A percentile compares a stretch with the other conserved stretches of the same genome.
Conservation (phyloP, 2,888 invertebrate genomes). For the Rhorus exstirpatorius region DNA sequence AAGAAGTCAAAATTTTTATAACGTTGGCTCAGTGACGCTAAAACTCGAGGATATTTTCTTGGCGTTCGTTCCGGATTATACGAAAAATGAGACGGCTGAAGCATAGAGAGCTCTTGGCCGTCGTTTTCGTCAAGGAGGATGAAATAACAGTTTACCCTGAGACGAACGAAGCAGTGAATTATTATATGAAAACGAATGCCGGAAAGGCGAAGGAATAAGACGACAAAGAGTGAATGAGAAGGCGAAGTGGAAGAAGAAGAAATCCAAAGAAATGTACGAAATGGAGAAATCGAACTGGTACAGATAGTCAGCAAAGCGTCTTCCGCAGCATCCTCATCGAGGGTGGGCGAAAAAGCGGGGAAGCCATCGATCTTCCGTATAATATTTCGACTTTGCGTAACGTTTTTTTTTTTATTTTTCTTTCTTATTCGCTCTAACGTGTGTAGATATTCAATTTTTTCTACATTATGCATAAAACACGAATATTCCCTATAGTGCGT, state of each 20-base stretch:
- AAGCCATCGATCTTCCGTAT: conserved; percentile 47
- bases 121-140: conserved; percentile 38
- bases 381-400: conserved; percentile 39
- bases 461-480: not conserved
- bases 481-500: conserved; percentile 36
- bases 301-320: not conserved
- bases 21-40: conserved; percentile 29
- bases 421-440: not conserved
- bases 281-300: conserved; percentile 49
- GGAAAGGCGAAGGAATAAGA: conserved; percentile 31
- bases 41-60: conserved; percentile 24
- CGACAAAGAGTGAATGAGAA: conserved; percentile 4
- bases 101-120: conserved; percentile 5
- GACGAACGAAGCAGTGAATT: conserved; percentile 6
- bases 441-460: not conserved
- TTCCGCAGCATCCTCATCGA: conserved; percentile 5
- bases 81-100: conserved; percentile 49
- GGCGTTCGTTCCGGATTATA: conserved; percentile 2
- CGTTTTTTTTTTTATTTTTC: too few relatives aligned
- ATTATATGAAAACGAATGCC: conserved; percentile 36
- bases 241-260: conserved; percentile 4
- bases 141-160: conserved; percentile 47
- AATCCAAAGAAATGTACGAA: conserved; percentile 43
- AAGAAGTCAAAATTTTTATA: conserved; percentile 46
- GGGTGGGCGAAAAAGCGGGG: conserved; percentile 3